Evolutionary conservation across 2,113 vertebrate genomes (phyloP).

Genomic region (Prunella fulvescens): DNA sequence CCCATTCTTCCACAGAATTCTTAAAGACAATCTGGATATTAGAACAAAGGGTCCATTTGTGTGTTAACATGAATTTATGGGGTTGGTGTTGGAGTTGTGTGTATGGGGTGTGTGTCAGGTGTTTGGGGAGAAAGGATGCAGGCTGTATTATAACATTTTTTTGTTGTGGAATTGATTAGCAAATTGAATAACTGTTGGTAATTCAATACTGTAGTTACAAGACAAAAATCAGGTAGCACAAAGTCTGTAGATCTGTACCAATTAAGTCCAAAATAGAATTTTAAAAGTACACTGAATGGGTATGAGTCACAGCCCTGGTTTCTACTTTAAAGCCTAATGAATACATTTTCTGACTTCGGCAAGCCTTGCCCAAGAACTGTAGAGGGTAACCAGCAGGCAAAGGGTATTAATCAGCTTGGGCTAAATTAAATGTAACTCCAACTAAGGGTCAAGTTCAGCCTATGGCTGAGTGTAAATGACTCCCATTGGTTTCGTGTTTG

Average conservation of each 20-base stretch:
- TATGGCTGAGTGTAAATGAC: neutral
- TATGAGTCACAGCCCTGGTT: neutral
- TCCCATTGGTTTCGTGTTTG: neutral
- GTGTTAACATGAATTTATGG: neutral
- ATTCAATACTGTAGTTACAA: neutral
- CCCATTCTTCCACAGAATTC: neutral
- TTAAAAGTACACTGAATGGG: neutral
- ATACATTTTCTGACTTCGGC: neutral
- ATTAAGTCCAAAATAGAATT: neutral
- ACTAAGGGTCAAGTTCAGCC: neutral
- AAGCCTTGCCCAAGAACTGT: neutral
- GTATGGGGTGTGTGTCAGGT: neutral
- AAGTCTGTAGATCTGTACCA: neutral
- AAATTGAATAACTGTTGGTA: neutral
- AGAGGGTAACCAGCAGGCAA: neutral
- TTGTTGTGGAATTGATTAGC: neutral
- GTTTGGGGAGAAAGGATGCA: neutral
- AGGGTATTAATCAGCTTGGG: neutral
- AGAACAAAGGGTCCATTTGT: neutral
- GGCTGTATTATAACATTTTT: neutral
- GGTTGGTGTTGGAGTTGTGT: neutral
- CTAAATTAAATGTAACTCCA: neutral
- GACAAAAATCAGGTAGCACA: neutral
- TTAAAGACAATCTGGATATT: neutral
- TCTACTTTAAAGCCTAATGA: neutral